phyloP scores from a whole-genome alignment of 2,113 vertebrate genomes.

The Urocynchramus pylzowi region DNA sequence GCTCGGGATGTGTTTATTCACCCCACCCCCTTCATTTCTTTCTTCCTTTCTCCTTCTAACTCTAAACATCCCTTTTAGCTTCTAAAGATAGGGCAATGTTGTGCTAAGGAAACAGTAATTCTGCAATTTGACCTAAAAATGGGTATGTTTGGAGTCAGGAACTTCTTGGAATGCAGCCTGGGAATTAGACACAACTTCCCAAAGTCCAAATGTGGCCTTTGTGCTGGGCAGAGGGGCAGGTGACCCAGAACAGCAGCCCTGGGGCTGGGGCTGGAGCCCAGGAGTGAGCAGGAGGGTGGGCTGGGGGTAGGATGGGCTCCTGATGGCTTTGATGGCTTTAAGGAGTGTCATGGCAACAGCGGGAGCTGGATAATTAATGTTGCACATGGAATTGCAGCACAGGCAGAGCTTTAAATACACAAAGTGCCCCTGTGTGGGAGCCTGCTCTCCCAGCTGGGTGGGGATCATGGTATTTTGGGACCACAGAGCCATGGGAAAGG shows the following conservation, averaged over 20 bases:
- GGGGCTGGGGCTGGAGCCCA: background rate
- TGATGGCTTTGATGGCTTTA: slow-evolving; percentile 26
- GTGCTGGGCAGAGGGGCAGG: background rate
- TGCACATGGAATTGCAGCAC: background rate
- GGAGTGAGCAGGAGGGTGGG: background rate
- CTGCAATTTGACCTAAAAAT: slow-evolving; percentile 60
- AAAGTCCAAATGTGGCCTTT: slow-evolving; percentile 3
- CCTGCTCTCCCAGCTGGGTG: background rate
- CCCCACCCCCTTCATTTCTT: background rate
- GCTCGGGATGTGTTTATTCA: slow-evolving; percentile 27
- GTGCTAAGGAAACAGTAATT: slow-evolving; percentile 32
- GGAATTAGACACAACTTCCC: background rate
- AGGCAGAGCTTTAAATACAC: background rate
- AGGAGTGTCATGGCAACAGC: slow-evolving; percentile 38
- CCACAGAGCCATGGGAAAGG: slow-evolving; percentile 30
- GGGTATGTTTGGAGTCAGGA: slow-evolving; percentile 21
- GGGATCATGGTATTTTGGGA: background rate
- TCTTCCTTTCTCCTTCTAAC: slow-evolving; percentile 13
- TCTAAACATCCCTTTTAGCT: slow-evolving; percentile 51
- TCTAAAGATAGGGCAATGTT: slow-evolving; percentile 53
- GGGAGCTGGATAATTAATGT: slow-evolving; percentile 39
- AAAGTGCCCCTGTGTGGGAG: background rate
- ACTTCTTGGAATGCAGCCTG: background rate
- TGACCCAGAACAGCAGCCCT: accelerated
- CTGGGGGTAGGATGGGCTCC: background rate